Base-by-base conservation (phyloP, 2,797 vertebrate genomes). In the Alca torda region DNA sequence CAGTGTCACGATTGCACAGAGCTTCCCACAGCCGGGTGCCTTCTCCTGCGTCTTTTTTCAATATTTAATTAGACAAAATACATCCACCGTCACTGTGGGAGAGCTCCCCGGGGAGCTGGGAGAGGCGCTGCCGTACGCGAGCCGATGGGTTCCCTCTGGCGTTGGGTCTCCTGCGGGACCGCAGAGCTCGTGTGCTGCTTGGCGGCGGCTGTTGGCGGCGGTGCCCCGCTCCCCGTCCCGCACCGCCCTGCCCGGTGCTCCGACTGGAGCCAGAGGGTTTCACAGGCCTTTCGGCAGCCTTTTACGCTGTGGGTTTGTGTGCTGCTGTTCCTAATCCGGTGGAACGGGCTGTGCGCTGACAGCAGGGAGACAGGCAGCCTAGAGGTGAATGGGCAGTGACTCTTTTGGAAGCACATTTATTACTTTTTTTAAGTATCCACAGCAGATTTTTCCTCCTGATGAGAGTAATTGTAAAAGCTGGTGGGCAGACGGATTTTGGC, bases 381-480 rank as follows among this genome's bases (percentile, higher is more conserved):
- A 2, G 65, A 73, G 60, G 14, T 18, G 6, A 37, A 16, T 16
- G 65, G 80, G 76, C 88, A 82, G 81, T 0, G 11, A n/a, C 77
- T 69, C 53, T 37, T 46, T 16, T 20, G 75, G 79, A 96, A 96
- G 91, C 87, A 95, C 84, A 76, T 91, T 64, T 88, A 60, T 60
- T 50, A 41, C 60, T 72, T 82, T 48, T 48, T 61, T 57, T 16
- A 57, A 67, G 26, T 85, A 56, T 46, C 56, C 59, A 50, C n/a
- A 56, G 67, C 48, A 72, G 57, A 30, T 59, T 76, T 86, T 91
- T 87, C 59, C 50, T 96, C 81, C 46, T 65, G 67, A 20, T 60
- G 79, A 87, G 63, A 69, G 31, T 24, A 84, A 45, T 43, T 53
- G 59, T 85, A 50, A 53, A 84, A 77, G 45, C 35, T 4, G 60